A percentile compares a stretch with the other conserved stretches of the same genome.
Conservation (phyloP, 2,113 vertebrate species). For the Neopipo cinnamomea region DNA sequence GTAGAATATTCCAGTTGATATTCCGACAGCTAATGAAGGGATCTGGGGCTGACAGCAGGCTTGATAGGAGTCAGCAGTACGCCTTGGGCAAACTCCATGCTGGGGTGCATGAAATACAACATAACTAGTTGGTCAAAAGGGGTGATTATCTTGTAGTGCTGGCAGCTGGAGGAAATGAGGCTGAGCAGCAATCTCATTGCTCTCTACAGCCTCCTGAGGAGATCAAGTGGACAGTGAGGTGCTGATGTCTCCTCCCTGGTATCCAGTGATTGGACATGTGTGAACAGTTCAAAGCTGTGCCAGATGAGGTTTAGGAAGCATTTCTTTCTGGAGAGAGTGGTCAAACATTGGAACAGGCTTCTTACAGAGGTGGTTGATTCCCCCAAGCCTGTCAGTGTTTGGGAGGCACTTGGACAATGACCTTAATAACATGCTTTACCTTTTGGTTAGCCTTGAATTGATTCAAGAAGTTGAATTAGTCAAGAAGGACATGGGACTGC, state of each 20-base stretch:
- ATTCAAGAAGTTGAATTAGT: neutral
- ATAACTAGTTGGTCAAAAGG: neutral
- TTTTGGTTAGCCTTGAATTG: neutral
- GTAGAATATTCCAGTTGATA: neutral
- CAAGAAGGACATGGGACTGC: neutral
- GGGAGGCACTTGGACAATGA: neutral
- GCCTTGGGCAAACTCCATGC: accelerated
- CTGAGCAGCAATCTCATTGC: too few species aligned
- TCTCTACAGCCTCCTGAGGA: neutral
- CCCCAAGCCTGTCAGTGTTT: neutral
- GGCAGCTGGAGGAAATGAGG: neutral
- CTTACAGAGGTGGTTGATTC: neutral
- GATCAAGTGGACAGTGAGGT: neutral
- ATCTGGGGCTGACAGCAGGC: neutral
- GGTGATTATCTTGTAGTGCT: neutral
- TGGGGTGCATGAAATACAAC: neutral
- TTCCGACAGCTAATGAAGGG: neutral
- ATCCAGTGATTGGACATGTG: accelerated
- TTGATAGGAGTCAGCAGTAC: neutral
- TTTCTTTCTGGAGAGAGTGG: neutral
- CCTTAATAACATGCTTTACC: neutral
- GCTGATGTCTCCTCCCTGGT: neutral
- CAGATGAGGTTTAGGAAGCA: neutral
- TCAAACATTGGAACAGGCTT: neutral
- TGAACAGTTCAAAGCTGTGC: neutral